These are phyloP conservation scores for Hoplias malabaricus DNA, from an alignment of 2,113 vertebrate species.

Conservation along the genomic window DNA sequence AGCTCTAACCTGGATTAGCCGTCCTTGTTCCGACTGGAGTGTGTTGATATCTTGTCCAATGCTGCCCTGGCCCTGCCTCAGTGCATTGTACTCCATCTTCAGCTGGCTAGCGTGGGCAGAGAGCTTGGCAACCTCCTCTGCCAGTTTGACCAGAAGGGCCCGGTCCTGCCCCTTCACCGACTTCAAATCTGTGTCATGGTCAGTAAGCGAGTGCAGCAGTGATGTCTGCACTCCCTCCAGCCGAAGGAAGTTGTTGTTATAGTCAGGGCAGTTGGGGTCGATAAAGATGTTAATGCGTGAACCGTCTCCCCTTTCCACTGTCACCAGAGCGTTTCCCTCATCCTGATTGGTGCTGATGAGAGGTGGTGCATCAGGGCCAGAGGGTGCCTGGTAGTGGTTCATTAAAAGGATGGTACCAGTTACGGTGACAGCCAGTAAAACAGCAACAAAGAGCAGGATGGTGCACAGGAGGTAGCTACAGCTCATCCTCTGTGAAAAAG, in stretches of 20 bases:
- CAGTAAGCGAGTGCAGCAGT: slow-evolving; percentile 72
- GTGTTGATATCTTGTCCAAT: slow-evolving; percentile 82
- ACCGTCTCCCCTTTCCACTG: slow-evolving; percentile 82
- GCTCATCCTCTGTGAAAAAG: slow-evolving; percentile 83
- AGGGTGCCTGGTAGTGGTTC: slow-evolving; percentile 83
- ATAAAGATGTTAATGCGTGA: slow-evolving; percentile 90
- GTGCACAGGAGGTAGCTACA: slow-evolving; percentile 90
- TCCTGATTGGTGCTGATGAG: slow-evolving; percentile 85
- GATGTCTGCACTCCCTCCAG: slow-evolving; percentile 85
- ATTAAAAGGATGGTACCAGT: slow-evolving; percentile 81
- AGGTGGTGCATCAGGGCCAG: slow-evolving; percentile 71
- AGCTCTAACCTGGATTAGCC: slow-evolving; percentile 80
- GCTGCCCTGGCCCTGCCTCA: slow-evolving; percentile 80
- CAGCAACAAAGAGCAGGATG: slow-evolving; percentile 81
- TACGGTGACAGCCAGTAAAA: slow-evolving; percentile 76
- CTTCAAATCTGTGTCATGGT: slow-evolving; percentile 73
- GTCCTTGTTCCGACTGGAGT: slow-evolving; percentile 84
- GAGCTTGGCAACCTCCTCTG: slow-evolving; percentile 81
- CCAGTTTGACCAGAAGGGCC: slow-evolving; percentile 77
- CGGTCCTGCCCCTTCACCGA: slow-evolving; percentile 72
- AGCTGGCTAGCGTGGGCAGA: slow-evolving; percentile 74
- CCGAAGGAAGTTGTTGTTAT: slow-evolving; percentile 72
- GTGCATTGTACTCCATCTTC: slow-evolving; percentile 72
- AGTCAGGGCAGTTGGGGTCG: slow-evolving; percentile 89
- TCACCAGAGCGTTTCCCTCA: slow-evolving; percentile 84